Percentiles rank a stretch among this genome's conserved stretches.
These are phyloP conservation scores for Hypomecis punctinalis DNA, from an alignment of 2,888 invertebrate species.

Conservation along the genomic window DNA sequence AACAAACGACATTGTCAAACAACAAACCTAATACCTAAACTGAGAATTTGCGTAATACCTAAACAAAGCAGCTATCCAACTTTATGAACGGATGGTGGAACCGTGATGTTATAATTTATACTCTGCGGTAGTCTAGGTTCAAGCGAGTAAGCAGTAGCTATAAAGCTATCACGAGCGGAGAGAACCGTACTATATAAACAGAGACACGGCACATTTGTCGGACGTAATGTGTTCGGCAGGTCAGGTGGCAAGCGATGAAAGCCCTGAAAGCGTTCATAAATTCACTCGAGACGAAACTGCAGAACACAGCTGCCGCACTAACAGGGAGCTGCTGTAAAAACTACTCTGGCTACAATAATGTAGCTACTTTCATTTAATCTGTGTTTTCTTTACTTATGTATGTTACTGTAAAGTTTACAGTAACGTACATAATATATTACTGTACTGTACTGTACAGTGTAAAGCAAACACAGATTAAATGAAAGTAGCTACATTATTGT, in stretches of 20 bases:
- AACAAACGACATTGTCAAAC: neutral
- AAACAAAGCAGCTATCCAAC: constrained; percentile 4
- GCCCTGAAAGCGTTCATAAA: constrained; percentile 82
- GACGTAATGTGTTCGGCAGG: constrained; percentile 74
- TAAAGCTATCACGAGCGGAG: constrained; percentile 48
- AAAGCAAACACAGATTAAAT: no score
- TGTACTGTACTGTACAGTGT: no score
- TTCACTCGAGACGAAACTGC: constrained; percentile 72
- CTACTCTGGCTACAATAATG: constrained; percentile 56
- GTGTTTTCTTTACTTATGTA: no score
- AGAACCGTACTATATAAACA: constrained; percentile 73
- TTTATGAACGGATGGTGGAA: constrained; percentile 4
- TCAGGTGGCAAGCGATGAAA: constrained; percentile 82
- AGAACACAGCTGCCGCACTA: constrained; percentile 74
- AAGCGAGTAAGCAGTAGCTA: constrained; percentile 35
- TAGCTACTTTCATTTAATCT: neutral
- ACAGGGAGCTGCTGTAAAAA: constrained; percentile 38
- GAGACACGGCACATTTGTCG: constrained; percentile 73
- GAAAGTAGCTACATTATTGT: constrained; percentile 44
- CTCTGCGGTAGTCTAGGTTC: constrained; percentile 12
- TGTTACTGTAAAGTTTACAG: no score
- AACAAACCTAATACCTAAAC: constrained; percentile 1
- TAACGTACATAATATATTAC: no score
- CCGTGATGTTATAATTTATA: constrained; percentile 19
- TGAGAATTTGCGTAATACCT: constrained; percentile 1